Evolutionary conservation across 2,113 vertebrate genomes (phyloP).

Genomic region (Phalacrocorax pelagicus): DNA sequence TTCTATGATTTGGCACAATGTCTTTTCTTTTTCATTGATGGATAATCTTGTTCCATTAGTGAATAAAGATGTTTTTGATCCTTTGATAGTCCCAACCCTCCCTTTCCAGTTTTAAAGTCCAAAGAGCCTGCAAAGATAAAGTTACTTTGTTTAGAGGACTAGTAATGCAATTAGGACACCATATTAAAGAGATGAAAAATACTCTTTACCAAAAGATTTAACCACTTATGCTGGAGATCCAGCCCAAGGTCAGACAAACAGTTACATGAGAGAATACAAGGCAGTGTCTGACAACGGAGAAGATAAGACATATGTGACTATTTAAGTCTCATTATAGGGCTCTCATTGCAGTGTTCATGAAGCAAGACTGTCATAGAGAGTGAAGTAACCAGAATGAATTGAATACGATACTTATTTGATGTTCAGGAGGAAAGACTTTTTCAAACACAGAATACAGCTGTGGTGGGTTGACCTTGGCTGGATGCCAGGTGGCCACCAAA

Average conservation of each 20-base stretch:
- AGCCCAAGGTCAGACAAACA: background rate
- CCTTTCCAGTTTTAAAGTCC: background rate
- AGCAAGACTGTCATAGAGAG: background rate
- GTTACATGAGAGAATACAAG: background rate
- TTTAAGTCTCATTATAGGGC: background rate
- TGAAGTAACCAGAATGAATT: background rate
- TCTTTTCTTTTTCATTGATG: background rate
- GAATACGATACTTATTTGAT: background rate
- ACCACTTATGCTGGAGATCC: background rate
- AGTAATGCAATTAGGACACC: background rate
- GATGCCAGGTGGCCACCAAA: background rate
- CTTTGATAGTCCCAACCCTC: background rate
- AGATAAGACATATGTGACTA: background rate
- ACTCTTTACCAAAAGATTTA: background rate
- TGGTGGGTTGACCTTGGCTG: background rate
- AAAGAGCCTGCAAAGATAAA: background rate
- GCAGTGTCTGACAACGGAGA: accelerated
- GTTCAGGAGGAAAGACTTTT: background rate
- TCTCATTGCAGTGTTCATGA: background rate
- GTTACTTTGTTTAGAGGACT: background rate
- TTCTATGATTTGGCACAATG: background rate
- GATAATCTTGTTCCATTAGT: background rate
- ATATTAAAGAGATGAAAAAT: background rate
- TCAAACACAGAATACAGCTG: background rate
- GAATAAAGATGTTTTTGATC: background rate